Base-by-base conservation (phyloP, 2,113 vertebrate species). In the Bufo bufo region DNA sequence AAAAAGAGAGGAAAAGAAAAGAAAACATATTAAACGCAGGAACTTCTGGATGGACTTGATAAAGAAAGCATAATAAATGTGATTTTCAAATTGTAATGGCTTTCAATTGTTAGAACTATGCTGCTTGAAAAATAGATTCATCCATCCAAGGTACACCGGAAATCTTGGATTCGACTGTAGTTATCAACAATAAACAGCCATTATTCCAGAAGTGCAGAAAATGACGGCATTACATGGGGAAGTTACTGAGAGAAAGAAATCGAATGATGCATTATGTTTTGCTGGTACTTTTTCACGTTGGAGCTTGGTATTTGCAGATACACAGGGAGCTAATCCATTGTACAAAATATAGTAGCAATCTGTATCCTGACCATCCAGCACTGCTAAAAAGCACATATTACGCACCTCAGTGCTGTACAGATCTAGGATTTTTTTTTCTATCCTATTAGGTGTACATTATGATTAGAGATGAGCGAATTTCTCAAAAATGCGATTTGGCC, bases 81-180 rank as follows among this genome's bases (percentile, higher is more conserved):
- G 94, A 93, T 89, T 94, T 94, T 92, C 92, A 91, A 65, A 63
- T 95, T 93, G 93, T 94, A 93, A 94, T 93, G 92, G 92, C 92
- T 94, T 93, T 93, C 91, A 93, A 94, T 94, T 94, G 91, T 94
- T 93, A 92, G 86, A 91, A 91, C 90, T 86, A 93, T 63, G 84
- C 89, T 92, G 89, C 93, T 93, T 75, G 23, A 59, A 89, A 93
- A 90, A 92, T 90, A 90, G 90, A 92, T 93, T 93, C 87, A 90
- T 92, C 90, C 92, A 89, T 92, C 90, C 78, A 89, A 86, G 87
- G 89, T 89, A 88, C 83, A 90, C 90, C 82, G 91, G 89, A 89
- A 80, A 90, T 87, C 89, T 89, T 86, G 66, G 0, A 61, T 90
- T 90, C 92, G 90, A 90, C 61, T 90, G 89, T 54, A 90, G 84